Percentiles rank a stretch among this genome's conserved stretches.
Conservation (phyloP, 2,888 invertebrate species). For the Holacanthella duospinosa region DNA sequence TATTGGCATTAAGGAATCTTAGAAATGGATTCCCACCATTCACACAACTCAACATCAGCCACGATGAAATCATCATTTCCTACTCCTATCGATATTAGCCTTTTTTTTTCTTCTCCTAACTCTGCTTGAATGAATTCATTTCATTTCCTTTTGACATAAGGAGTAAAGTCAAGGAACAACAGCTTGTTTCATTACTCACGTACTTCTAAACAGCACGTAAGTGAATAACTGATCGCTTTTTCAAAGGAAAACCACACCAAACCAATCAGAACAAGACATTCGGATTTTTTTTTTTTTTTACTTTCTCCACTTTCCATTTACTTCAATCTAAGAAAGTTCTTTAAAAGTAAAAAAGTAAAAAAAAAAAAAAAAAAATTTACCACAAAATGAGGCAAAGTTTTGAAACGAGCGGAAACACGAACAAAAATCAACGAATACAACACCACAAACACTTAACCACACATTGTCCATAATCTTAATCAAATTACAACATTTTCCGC, state of each 20-base stretch:
- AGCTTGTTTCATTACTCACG: conserved; percentile 5
- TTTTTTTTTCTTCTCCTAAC: not conserved
- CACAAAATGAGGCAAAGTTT: no score
- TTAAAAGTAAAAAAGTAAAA: no score
- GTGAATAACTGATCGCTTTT: not conserved
- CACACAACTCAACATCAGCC: not conserved
- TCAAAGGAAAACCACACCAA: not conserved
- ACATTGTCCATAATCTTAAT: no score
- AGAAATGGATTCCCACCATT: conserved; percentile 6
- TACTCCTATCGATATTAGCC: conserved; percentile 12
- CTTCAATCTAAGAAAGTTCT: no score
- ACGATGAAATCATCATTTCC: conserved; percentile 10
- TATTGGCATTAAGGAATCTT: not conserved
- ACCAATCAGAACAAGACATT: no score
- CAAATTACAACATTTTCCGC: no score
- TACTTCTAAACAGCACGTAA: conserved; percentile 5
- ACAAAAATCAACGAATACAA: no score
- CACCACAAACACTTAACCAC: no score
- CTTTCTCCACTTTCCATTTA: no score
- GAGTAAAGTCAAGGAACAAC: not conserved
- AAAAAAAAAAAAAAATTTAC: no score
- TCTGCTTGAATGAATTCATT: conserved; percentile 6
- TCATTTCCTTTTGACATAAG: conserved; percentile 5
- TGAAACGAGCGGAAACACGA: no score
- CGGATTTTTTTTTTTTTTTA: no score